phyloP scores from a whole-genome alignment of 2,113 vertebrate genomes.

The Equus przewalskii region DNA sequence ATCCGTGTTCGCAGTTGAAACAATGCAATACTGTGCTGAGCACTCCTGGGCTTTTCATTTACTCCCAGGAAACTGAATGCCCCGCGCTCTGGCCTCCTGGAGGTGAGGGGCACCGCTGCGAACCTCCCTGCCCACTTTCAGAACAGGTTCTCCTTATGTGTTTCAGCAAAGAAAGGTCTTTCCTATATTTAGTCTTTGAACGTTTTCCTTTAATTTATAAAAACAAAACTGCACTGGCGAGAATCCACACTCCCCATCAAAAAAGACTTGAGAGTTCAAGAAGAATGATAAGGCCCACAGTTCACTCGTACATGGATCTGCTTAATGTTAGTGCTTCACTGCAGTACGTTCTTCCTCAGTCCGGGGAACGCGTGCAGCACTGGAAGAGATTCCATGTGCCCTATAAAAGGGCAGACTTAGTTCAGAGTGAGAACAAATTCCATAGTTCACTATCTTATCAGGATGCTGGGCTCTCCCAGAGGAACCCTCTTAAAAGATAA shows the following conservation, averaged over 20 bases:
- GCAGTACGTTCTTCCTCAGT: conserved; percentile 35
- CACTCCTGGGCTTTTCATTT: not conserved
- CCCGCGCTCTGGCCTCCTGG: rapidly evolving
- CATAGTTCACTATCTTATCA: conserved; percentile 79
- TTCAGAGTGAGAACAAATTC: conserved; percentile 74
- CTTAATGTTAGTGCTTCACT: conserved; percentile 63
- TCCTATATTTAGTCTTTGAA: not conserved
- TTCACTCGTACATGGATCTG: not conserved
- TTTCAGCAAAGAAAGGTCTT: not conserved
- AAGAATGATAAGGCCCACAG: not conserved
- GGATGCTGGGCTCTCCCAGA: conserved; percentile 68
- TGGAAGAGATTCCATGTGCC: conserved; percentile 82
- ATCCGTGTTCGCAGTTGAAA: not conserved
- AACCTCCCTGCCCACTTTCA: not conserved
- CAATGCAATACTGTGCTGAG: not conserved
- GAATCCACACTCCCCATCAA: not conserved
- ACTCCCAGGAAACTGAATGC: not conserved
- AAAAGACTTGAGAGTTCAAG: not conserved
- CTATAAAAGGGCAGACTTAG: conserved; percentile 39
- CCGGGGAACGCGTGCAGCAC: conserved; percentile 65
- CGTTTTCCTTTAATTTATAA: not conserved
- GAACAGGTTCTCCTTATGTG: not conserved
- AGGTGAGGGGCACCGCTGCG: not conserved
- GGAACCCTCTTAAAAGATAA: conserved; percentile 68
- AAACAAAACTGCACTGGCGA: not conserved